phyloP scores from a whole-genome alignment of 2,113 vertebrate genomes.

The Nannospalax galili region DNA sequence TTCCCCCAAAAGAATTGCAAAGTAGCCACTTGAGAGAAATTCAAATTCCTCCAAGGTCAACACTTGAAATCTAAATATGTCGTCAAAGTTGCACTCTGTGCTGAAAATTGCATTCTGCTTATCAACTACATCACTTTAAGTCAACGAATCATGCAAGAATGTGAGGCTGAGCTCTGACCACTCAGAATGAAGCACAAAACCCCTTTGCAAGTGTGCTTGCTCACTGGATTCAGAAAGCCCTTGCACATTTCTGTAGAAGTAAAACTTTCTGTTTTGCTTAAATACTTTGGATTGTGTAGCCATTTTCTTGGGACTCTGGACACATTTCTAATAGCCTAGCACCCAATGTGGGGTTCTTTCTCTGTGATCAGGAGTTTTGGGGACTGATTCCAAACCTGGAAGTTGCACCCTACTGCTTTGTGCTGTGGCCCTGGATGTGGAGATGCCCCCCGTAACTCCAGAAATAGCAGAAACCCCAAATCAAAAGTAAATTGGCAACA shows the following conservation, averaged over 20 bases:
- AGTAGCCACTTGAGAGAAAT: neutral
- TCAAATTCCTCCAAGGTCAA: neutral
- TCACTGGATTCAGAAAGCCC: too few relatives aligned
- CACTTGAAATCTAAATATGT: neutral
- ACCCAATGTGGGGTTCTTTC: neutral
- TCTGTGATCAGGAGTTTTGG: neutral
- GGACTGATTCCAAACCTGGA: neutral
- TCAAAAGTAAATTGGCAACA: neutral
- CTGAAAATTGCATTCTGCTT: neutral
- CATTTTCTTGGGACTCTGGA: neutral
- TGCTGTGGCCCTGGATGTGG: neutral
- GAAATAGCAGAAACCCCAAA: neutral
- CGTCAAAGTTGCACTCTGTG: neutral
- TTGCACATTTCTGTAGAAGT: neutral
- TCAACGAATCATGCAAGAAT: neutral
- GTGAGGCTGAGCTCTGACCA: neutral
- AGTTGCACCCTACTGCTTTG: neutral
- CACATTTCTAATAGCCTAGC: neutral
- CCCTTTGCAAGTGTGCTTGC: neutral
- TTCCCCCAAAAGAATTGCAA: neutral
- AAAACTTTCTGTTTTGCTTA: neutral
- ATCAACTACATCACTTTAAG: neutral
- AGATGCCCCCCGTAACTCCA: neutral
- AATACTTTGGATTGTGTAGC: neutral
- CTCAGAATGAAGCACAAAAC: neutral